Evolutionary conservation across 2,888 invertebrate genomes (phyloP).

Genomic region (Cephonodes hylas): DNA sequence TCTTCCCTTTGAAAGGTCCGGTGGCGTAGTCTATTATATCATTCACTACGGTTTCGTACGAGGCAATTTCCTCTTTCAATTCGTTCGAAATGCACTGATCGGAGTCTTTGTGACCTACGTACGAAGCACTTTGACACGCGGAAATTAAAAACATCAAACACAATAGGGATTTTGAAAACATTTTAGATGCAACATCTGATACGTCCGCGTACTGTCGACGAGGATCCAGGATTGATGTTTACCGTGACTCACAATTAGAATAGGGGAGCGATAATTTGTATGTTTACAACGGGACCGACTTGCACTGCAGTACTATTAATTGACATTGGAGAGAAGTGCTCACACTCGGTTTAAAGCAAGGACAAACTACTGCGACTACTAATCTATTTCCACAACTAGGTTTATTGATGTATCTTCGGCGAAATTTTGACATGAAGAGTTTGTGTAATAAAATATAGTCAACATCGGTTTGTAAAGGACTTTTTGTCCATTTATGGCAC

Average conservation of each 20-base stretch:
- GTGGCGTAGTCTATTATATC: slow-evolving; percentile 74
- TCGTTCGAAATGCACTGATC: slow-evolving; percentile 42
- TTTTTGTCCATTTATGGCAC: too few species aligned
- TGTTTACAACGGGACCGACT: background rate
- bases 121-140: background rate
- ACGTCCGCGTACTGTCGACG: background rate
- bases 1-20: slow-evolving; percentile 80
- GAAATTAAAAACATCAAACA: background rate
- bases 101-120: slow-evolving; percentile 13
- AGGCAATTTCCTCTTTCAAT: slow-evolving; percentile 79
- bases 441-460: too few species aligned
- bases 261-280: background rate
- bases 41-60: slow-evolving; percentile 75
- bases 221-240: background rate
- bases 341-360: background rate
- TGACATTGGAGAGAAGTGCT: background rate
- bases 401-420: too few species aligned
- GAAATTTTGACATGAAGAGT: too few species aligned
- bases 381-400: too few species aligned
- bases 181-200: background rate
- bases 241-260: background rate
- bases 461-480: too few species aligned
- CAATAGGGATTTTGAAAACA: background rate
- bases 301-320: background rate
- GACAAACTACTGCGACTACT: background rate